phyloP scores from a whole-genome alignment of 2,113 vertebrate genomes.

The Thalassoma bifasciatum region DNA sequence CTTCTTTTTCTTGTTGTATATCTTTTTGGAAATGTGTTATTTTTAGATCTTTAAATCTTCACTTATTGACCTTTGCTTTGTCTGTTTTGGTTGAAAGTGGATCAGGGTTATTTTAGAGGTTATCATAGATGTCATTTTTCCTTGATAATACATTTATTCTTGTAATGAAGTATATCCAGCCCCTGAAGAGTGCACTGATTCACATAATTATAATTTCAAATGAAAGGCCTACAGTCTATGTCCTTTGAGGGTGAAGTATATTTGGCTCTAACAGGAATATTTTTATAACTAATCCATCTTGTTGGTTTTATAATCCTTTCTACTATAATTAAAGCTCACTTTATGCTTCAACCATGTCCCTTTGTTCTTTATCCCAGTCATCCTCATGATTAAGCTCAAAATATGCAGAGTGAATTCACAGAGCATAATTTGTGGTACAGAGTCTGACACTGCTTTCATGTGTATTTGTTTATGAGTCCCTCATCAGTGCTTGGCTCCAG shows the following conservation, averaged over 20 bases:
- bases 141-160: conserved; percentile 51
- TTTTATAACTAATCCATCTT: conserved; percentile 44
- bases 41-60: too few relatives aligned
- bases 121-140: conserved; percentile 36
- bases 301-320: conserved; percentile 55
- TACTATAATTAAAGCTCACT: conserved; percentile 59
- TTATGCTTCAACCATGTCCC: not conserved
- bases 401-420: conserved; percentile 39
- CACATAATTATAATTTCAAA: conserved; percentile 73
- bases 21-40: too few relatives aligned
- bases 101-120: conserved; percentile 28
- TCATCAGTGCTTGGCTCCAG: conserved; percentile 94
- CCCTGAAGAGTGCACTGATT: conserved; percentile 52
- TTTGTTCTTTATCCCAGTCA: conserved; percentile 26
- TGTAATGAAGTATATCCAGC: conserved; percentile 58
- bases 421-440: conserved; percentile 29
- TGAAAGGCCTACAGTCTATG: conserved; percentile 41
- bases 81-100: conserved; percentile 22
- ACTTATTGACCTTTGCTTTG: too few relatives aligned
- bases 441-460: conserved; percentile 22
- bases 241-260: conserved; percentile 47
- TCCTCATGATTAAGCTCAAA: conserved; percentile 28
- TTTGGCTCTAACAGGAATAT: conserved; percentile 52
- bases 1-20: too few relatives aligned
- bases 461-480: conserved; percentile 87